These are phyloP conservation scores for Atta texana DNA, from an alignment of 1,140 invertebrate genomes.

Conservation along the genomic window DNA sequence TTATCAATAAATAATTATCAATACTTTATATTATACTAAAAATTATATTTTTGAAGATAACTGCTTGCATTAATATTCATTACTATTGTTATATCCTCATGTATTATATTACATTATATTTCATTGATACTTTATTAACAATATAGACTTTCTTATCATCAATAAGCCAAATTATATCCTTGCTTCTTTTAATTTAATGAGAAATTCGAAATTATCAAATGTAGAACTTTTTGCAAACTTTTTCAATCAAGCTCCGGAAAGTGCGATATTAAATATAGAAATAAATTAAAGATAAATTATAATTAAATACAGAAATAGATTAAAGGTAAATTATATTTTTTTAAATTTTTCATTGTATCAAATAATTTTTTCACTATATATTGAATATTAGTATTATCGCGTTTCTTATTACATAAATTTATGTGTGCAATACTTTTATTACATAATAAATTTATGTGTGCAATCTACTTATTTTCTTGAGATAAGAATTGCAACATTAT, in stretches of 20 bases:
- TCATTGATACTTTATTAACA: neutral
- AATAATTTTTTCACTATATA: neutral
- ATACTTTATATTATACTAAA: no score
- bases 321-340: neutral
- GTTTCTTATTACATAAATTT: conserved; percentile 1
- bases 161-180: neutral
- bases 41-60: no score
- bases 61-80: no score
- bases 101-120: neutral
- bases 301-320: no score
- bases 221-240: neutral
- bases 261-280: neutral
- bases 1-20: no score
- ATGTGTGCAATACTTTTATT: neutral
- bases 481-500: conserved; percentile 12
- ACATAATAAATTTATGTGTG: neutral
- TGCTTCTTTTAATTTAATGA: neutral
- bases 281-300: neutral
- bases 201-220: neutral
- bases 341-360: neutral
- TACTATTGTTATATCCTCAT: no score
- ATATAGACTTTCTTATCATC: neutral
- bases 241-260: neutral
- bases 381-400: neutral
- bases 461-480: neutral